A percentile compares a stretch with the other conserved stretches of the same genome.
phyloP scores from a whole-genome alignment of 2,888 invertebrate species.

The Micropterix aruncella region DNA sequence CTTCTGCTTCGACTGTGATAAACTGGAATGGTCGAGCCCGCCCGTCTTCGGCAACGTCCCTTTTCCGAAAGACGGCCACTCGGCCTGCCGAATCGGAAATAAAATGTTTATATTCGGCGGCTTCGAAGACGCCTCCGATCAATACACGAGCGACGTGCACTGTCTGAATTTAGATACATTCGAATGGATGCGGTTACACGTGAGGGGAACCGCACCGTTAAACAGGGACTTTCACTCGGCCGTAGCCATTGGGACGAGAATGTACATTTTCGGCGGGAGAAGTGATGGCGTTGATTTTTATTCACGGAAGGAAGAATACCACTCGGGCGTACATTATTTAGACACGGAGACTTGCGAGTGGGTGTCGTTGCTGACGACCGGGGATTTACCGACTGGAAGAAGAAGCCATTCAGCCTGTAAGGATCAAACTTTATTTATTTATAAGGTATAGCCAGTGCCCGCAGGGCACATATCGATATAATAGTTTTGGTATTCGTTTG shows the following conservation, averaged over 20 bases:
- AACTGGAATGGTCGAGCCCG: constrained; percentile 52
- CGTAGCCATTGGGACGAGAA: constrained; percentile 56
- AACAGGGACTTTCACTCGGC: constrained; percentile 85
- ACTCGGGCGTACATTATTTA: constrained; percentile 59
- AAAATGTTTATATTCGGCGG: constrained; percentile 87
- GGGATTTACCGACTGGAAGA: constrained; percentile 63
- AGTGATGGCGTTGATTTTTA: constrained; percentile 47
- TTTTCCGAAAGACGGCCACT: constrained; percentile 80
- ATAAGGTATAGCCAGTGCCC: no score
- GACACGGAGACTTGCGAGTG: constrained; percentile 59
- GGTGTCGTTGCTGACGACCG: constrained; percentile 41
- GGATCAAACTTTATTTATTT: no score
- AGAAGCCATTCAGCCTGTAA: constrained; percentile 87
- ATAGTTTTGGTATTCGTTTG: no score
- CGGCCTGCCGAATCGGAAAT: constrained; percentile 66
- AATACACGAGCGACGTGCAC: constrained; percentile 69
- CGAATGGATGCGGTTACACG: constrained; percentile 53
- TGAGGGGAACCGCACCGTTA: constrained; percentile 49
- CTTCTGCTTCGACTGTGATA: constrained; percentile 67
- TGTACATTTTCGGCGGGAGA: constrained; percentile 86
- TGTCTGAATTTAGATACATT: constrained; percentile 57
- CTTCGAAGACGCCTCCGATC: constrained; percentile 71
- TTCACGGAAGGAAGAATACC: constrained; percentile 50
- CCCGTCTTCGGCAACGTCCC: constrained; percentile 55
- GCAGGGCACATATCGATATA: no score